Evolutionary conservation across 53 echinoderm and acorn worm genomes (phyloP).

Genomic region (Actinopyga echinites): DNA sequence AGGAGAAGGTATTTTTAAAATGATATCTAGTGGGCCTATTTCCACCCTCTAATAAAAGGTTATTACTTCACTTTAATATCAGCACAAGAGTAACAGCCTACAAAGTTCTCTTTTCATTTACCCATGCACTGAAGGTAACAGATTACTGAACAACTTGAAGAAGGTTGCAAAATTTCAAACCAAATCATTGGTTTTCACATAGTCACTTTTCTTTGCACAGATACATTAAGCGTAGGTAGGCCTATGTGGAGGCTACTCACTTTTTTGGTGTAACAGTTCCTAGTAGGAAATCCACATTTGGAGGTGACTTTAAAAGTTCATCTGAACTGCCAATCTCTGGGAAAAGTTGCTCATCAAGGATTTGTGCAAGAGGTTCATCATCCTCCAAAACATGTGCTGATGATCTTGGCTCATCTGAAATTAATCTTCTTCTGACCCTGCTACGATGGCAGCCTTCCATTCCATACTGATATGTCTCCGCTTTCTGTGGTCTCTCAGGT

Average conservation of each 20-base stretch:
- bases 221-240: too few relatives aligned
- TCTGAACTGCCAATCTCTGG: constrained; percentile 31
- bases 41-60: too few relatives aligned
- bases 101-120: too few relatives aligned
- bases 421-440: constrained; percentile 2
- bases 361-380: constrained; percentile 6
- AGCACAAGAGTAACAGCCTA: too few relatives aligned
- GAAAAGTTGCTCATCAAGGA: constrained; percentile 24
- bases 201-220: too few relatives aligned
- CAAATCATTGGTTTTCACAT: too few relatives aligned
- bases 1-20: too few relatives aligned
- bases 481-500: background rate
- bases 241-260: background rate
- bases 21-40: too few relatives aligned
- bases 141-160: too few relatives aligned
- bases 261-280: constrained; percentile 28
- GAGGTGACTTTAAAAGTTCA: background rate
- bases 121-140: too few relatives aligned
- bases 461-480: background rate
- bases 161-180: too few relatives aligned
- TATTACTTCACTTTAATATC: too few relatives aligned
- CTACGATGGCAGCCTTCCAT: background rate
- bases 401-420: background rate
- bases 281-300: constrained; percentile 28
- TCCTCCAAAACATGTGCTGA: background rate